Base-by-base conservation (phyloP, 1,140 invertebrate species). In the Rhopalosiphum padi region DNA sequence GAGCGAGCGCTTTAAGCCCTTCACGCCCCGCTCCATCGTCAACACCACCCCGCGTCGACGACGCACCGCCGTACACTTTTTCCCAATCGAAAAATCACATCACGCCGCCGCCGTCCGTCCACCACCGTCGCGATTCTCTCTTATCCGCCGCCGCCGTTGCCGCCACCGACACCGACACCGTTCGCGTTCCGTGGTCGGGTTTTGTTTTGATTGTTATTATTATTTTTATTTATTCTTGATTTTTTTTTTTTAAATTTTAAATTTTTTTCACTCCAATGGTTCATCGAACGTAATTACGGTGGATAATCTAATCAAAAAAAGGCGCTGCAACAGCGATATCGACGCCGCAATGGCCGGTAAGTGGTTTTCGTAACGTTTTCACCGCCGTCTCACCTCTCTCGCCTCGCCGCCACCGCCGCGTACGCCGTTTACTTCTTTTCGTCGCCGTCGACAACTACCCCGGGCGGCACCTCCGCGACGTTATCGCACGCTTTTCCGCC, bases 281-380 rank as follows among this genome's bases (percentile, higher is more conserved):
- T 83, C 91, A 93, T 93, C 91, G 82, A 93, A 93, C 91, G 82
- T 86, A 85, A 93, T 86, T 93, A 93, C 91, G 91, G 91, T 93
- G 91, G 91, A 93, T 93, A 93, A 93, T 93, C 77, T 93, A 93
- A 93, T 93, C 91, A 93, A 93, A 93, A 93, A 93, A 51, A 93
- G 91, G 82, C 91, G 91, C 91, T 93, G 91, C 82, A 93, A 93
- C 91, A 93, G 91, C 91, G 91, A 93, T 93, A 93, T 93, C 91
- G 91, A 93, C 77, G 91, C 48, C 82, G 48, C 91, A 86, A 93
- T 93, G 91, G 91, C 91, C 91, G 91, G 91, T 93, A 93, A 93
- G 91, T 93, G 91, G 35, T 91, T 83, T 53, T 85, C 60, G 46
- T 82, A 82, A 48, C 68, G 37, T 91, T 82, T 91, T 48, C 55